Base-by-base conservation (phyloP, 2,888 invertebrate species). In the Zelleria hepariella region DNA sequence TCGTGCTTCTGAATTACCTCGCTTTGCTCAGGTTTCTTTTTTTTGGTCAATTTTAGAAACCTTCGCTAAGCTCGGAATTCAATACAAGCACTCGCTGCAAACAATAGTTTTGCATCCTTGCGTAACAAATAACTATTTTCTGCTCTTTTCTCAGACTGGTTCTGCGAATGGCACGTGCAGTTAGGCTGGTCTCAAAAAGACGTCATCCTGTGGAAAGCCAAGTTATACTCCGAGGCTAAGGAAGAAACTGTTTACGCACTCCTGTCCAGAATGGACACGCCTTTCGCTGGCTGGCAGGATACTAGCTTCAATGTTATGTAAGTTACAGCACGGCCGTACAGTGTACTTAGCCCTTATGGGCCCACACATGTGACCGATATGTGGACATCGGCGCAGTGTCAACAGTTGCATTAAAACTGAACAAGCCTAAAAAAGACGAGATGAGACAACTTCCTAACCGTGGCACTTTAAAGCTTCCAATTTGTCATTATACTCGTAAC, bases 161-260 rank as follows among this genome's bases (percentile, higher is more conserved):
- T 82, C 70, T 88, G 86, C 66, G 74, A 86, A 67, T 91, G 91
- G 76, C 86, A 91, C 65, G 84, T 91, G 0, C 88, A 90, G 21
- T 80, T 94, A 67, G 92, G 94, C 1, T 96, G 95, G 95, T 92
- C 91, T 60, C 90, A 91, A 27, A 91, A 91, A 18, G 91, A 93
- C 49, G 84, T 89, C 5, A 90, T 95, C 3, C 82, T 90, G 26
- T 83, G 93, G 70, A 82, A 82, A 20, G 86, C 93, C n/a, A 90
- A 90, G 64, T 86, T 91, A 66, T 90, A 90, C 66, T 92, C 92
- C 1, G 88, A 90, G 69, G 82, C 85, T 53, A 77, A 79, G 58
- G 75, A 82, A 1, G 86, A 90, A 69, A 88, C 90, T 0, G 90
- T 89, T 0, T 89, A 89, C 68, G 89, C 88, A 0, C 60, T 89